phyloP scores from a whole-genome alignment of 2,113 vertebrate genomes.

The Seriola quinqueradiata region DNA sequence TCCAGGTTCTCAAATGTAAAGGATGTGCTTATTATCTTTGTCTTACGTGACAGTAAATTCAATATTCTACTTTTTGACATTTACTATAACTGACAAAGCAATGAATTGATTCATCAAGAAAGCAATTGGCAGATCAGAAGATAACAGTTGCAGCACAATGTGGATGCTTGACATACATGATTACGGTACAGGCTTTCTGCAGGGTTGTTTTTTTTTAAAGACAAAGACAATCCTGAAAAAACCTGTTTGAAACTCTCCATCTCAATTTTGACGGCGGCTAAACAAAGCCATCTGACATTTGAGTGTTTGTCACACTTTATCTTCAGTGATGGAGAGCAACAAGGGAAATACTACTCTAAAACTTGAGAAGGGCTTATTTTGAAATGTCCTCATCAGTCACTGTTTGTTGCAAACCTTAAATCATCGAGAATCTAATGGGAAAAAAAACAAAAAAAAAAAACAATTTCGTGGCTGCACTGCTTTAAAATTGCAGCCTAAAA shows the following conservation, averaged over 20 bases:
- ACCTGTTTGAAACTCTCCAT: not conserved
- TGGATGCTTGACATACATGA: not conserved
- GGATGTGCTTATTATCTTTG: not conserved
- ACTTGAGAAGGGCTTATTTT: not conserved
- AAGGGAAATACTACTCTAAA: constrained; percentile 9
- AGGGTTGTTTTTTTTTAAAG: not conserved
- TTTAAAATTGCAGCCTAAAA: not conserved
- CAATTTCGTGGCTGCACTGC: not conserved
- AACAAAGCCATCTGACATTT: constrained; percentile 53
- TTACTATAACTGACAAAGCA: not conserved
- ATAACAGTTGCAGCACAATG: not conserved
- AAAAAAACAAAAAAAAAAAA: no score
- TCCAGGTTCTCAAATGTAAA: not conserved
- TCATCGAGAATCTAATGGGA: not conserved
- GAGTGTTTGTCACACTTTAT: constrained; percentile 31
- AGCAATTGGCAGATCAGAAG: not conserved
- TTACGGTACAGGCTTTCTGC: no score
- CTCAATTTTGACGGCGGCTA: constrained; percentile 1
- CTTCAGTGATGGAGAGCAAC: constrained; percentile 13
- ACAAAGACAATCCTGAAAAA: not conserved
- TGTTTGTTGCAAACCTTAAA: not conserved
- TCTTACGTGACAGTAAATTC: not conserved
- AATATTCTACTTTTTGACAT: not conserved
- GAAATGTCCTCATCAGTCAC: not conserved
- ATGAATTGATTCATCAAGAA: not conserved